phyloP scores from a whole-genome alignment of 1,140 invertebrate species.

The Oedothorax gibbosus region DNA sequence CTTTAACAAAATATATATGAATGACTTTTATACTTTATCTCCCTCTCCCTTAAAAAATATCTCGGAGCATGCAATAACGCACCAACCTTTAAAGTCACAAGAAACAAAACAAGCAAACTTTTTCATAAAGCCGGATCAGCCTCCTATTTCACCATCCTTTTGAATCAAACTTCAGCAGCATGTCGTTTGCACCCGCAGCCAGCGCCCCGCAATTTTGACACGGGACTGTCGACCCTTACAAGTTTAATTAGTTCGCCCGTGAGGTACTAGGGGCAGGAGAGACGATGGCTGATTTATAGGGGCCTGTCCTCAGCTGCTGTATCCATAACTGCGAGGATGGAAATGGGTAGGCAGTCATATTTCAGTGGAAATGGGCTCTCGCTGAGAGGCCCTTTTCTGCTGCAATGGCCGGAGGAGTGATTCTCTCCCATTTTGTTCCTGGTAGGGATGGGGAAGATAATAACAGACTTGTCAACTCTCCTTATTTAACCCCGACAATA shows the following conservation, averaged over 20 bases:
- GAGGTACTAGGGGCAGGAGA: conserved; percentile 33
- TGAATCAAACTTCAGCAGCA: conserved; percentile 38
- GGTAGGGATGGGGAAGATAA: neutral
- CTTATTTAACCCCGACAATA: too few relatives aligned
- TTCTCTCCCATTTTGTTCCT: conserved; percentile 42
- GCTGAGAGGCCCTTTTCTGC: conserved; percentile 27
- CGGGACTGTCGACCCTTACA: conserved; percentile 49
- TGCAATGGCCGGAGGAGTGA: conserved; percentile 50
- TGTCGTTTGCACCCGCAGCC: conserved; percentile 32
- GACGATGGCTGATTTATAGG: conserved; percentile 58
- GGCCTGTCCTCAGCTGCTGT: conserved; percentile 55
- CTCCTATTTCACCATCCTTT: conserved; percentile 46
- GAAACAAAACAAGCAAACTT: neutral
- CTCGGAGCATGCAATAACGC: too few relatives aligned
- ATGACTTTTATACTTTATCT: too few relatives aligned
- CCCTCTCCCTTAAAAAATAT: too few relatives aligned
- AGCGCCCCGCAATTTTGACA: conserved; percentile 56
- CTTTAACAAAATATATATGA: too few relatives aligned
- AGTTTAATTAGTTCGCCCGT: conserved; percentile 50
- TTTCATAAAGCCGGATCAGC: conserved; percentile 33
- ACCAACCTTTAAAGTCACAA: neutral
- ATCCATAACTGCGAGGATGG: conserved; percentile 47
- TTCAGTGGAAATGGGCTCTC: conserved; percentile 56
- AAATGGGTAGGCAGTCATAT: conserved; percentile 56
- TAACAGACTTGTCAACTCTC: too few relatives aligned